phyloP scores from a whole-genome alignment of 2,888 invertebrate genomes.

The Apotomis turbidana region DNA sequence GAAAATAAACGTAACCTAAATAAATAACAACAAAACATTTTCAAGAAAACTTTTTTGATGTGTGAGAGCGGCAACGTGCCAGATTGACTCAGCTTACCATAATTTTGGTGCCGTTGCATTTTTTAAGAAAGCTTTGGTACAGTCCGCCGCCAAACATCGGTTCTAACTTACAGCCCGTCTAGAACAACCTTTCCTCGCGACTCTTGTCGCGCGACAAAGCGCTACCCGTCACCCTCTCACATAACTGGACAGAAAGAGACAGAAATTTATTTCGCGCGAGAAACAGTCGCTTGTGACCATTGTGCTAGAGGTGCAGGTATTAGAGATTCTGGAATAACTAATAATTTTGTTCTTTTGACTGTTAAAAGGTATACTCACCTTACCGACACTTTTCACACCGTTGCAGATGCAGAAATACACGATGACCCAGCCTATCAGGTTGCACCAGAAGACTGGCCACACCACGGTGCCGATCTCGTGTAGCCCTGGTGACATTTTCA shows the following conservation, averaged over 20 bases:
- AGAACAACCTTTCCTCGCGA: too few relatives aligned
- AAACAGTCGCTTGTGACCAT: too few relatives aligned
- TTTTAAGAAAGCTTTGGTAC: constrained; percentile 50
- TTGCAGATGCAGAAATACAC: constrained; percentile 93
- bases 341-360: too few relatives aligned
- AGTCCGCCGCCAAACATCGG: too few relatives aligned
- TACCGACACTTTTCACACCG: constrained; percentile 94
- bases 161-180: too few relatives aligned
- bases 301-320: too few relatives aligned
- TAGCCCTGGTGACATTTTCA: constrained; percentile 90
- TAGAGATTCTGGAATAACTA: too few relatives aligned
- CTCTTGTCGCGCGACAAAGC: too few relatives aligned
- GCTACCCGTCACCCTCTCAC: too few relatives aligned
- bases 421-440: constrained; percentile 90
- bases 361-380: constrained; percentile 75
- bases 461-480: constrained; percentile 90
- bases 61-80: constrained; percentile 61
- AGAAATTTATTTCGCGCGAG: too few relatives aligned
- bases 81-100: constrained; percentile 87
- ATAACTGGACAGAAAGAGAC: too few relatives aligned
- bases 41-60: constrained; percentile 16
- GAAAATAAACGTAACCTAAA: constrained; percentile 37
- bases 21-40: not conserved
- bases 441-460: constrained; percentile 90
- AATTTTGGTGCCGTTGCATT: constrained; percentile 93